Base-by-base conservation (phyloP, 2,888 invertebrate species). In the Hirtodrosophila confusa region DNA sequence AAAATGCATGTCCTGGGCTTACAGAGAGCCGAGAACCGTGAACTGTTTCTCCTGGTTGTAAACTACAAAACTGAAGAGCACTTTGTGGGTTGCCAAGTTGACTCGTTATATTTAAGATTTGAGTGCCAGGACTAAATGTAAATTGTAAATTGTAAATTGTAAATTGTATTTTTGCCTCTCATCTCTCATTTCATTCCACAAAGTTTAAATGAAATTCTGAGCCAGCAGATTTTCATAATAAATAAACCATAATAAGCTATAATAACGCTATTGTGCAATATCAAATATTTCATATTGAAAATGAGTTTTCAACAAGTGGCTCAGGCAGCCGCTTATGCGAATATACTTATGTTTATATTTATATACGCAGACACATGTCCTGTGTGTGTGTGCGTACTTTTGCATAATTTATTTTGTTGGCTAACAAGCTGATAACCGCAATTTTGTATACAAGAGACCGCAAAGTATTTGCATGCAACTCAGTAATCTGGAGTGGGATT, bases 181-280 rank as follows among this genome's bases (percentile, higher is more conserved):
- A 62, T 29, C 45, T 43, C 54, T 27, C 43, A 29, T 51, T 35
- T 8, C 24, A 29, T 23, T 29, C 27, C 27, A 27, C 6, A 62
- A 82, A 66, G 67, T 82, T 82, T 55, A 77, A 82, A 82, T 82
- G 77, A 77, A 82, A 65, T 82, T 77, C 83, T 82, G 60, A 82
- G 86, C 83, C 56, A 50, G 69, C 75, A 79, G 80, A 77, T 85
- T 82, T 82, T 82, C 80, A 82, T 79, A 85, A 85, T 79, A 82
- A 82, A 85, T 85, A 72, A 72, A 53, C 71, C 63, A 80, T 69
- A 78, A 80, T 76, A 78, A 82, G 50, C 58, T 76, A 69, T 80
- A 85, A 69, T 80, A 85, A 85, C 75, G 69, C 75, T 56, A 75
- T 75, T 78, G 78, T 78, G 75, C 60, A 67, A 75, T 70, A 76